Evolutionary conservation across 2,113 vertebrate genomes (phyloP).

Genomic region (Triplophysa tibetana): DNA sequence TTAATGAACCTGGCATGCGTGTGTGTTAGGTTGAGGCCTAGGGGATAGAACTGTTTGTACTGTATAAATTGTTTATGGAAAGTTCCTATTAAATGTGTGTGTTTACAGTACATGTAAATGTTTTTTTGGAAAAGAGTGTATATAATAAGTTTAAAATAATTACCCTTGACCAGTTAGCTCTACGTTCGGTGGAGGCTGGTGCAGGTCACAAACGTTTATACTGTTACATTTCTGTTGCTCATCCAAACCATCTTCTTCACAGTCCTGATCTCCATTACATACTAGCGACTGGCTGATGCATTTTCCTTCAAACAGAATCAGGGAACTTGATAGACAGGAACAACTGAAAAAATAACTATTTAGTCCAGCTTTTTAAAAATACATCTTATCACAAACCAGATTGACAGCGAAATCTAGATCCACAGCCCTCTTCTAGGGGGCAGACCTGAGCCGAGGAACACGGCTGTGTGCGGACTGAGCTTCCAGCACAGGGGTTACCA

Average conservation of each 20-base stretch:
- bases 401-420: constrained; percentile 82
- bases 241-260: constrained; percentile 84
- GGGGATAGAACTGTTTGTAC: too few species aligned
- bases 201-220: constrained; percentile 71
- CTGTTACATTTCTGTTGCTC: constrained; percentile 74
- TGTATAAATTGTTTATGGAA: too few species aligned
- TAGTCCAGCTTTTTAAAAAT: background rate
- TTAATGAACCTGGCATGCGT: background rate
- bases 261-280: constrained; percentile 93
- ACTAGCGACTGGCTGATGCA: constrained; percentile 83
- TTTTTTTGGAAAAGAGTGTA: background rate
- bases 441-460: constrained; percentile 80
- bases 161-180: constrained; percentile 86
- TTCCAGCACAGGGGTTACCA: constrained; percentile 75
- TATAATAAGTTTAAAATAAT: constrained; percentile 21
- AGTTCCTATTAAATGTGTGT: too few species aligned
- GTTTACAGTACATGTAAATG: too few species aligned
- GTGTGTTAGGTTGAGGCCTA: too few species aligned
- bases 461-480: constrained; percentile 64
- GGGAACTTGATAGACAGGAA: constrained; percentile 50
- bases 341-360: background rate
- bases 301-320: constrained; percentile 65
- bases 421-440: constrained; percentile 83
- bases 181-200: constrained; percentile 81
- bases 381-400: constrained; percentile 73